A percentile compares a stretch with the other conserved stretches of the same genome.
phyloP scores from a whole-genome alignment of 2,888 invertebrate genomes.

The Capitulum mitella region DNA sequence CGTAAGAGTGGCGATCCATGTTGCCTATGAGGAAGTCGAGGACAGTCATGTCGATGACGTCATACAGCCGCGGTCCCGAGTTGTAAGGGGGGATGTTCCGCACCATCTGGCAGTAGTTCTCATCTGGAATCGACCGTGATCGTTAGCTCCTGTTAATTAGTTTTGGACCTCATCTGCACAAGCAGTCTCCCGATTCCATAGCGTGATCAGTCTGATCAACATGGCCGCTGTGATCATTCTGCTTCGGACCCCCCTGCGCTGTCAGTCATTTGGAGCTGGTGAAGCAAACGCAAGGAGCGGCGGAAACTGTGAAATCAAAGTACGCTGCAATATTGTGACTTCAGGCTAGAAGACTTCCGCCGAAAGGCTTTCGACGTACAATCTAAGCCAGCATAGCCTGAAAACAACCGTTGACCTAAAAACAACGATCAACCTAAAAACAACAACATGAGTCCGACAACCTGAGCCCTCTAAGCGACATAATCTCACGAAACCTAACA shows the following conservation, averaged over 20 bases:
- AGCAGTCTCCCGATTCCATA: too few species aligned
- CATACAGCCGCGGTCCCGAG: conserved; percentile 78
- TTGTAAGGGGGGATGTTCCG: conserved; percentile 83
- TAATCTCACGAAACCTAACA: not conserved
- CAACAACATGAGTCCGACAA: not conserved
- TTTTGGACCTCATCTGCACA: too few species aligned
- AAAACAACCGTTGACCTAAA: not conserved
- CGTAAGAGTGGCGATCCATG: conserved; percentile 98
- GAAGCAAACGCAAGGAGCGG: not conserved
- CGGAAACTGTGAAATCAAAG: not conserved
- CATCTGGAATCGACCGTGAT: too few species aligned
- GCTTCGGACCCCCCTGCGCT: not conserved
- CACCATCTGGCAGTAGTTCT: conserved; percentile 82
- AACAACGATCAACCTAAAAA: not conserved
- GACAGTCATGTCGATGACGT: conserved; percentile 92
- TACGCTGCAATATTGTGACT: not conserved
- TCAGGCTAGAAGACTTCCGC: not conserved
- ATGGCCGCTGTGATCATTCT: too few species aligned
- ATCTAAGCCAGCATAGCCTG: not conserved
- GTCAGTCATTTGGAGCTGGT: not conserved
- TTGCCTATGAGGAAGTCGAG: conserved; percentile 96
- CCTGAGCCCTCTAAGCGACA: not conserved
- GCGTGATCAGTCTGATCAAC: too few species aligned
- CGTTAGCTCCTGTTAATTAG: too few species aligned
- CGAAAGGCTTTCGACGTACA: not conserved